Evolutionary conservation across 2,888 invertebrate species (phyloP), one percentile per base, ranked within the genome.

Genomic region (Noctuana brunneofusca): DNA sequence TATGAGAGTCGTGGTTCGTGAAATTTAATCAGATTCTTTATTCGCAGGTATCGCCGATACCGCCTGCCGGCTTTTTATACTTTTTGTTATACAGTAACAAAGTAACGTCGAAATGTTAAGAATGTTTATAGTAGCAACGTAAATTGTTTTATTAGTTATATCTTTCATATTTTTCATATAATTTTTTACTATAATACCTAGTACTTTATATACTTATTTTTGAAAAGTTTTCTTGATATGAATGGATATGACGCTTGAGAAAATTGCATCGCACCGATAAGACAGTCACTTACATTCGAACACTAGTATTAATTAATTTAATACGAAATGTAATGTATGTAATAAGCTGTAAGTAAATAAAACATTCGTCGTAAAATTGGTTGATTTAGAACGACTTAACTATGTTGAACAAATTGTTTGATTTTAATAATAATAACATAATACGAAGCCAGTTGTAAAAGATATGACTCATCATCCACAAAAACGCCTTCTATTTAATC

Each of bases 1-100:
- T 79, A 81, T 79, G 70, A 58, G 66, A 70, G 68, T 78, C 76
- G 79, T 78, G 79, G 77, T 77, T 72, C 68, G 63, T 54, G 46
- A 58, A 70, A 71, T 60, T 46, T 54, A 32, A 60, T 60, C 60
- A 48, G 60, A 60, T 60, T 53, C 27, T 16, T 18, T 35, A 20
- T 60, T 46, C 48, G 35, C 59, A 54, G 43, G 35, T 60, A 59
- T 59, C 52, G 20, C 18, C 16, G 30, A 53, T 59, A 58, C 50
- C 16, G 12, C 9, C 8, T 18, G 18, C 16, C 3, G 48, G 24
- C 8, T 41, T 58, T 58, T 38, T 55, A 2, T 24, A 11, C 30
- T 38, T 54, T 41, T 18, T 30, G n/a, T n/a, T n/a, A n/a, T n/a
- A n/a, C n/a, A n/a, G n/a, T n/a, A n/a, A n/a, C n/a, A n/a, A n/a